Percentiles rank a stretch among this genome's conserved stretches.
phyloP scores from a whole-genome alignment of 2,797 vertebrate species.

The Poeciliopsis gracilis region DNA sequence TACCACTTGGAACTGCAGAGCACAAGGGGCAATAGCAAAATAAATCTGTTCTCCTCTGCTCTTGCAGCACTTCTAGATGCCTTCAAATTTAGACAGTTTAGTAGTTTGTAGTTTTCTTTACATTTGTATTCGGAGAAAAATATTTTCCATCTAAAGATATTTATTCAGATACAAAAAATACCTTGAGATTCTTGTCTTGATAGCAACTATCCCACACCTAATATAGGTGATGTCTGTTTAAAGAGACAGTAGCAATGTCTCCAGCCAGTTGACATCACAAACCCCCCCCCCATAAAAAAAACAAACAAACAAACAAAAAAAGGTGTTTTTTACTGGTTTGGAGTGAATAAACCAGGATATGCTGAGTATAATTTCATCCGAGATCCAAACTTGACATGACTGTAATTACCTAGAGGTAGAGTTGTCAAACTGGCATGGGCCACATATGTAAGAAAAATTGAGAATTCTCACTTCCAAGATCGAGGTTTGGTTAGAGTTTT shows the following conservation, averaged over 20 bases:
- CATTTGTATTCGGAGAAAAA: background rate
- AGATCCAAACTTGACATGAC: no score
- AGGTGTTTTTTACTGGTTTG: no score
- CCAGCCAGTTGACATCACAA: no score
- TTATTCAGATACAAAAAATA: background rate
- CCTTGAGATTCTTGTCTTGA: constrained; percentile 6
- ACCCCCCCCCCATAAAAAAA: no score
- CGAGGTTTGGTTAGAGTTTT: no score
- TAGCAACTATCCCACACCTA: background rate
- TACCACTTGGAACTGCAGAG: background rate
- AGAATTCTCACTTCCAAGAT: no score
- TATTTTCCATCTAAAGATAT: background rate
- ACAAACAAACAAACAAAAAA: no score
- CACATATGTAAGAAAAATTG: no score
- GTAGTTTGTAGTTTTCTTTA: background rate
- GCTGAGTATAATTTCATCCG: no score
- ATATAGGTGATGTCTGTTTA: background rate
- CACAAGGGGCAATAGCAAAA: background rate
- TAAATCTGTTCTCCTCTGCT: background rate
- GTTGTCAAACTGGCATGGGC: no score
- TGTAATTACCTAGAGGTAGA: no score
- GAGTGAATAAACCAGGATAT: no score
- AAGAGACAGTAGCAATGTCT: background rate
- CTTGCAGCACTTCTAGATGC: background rate
- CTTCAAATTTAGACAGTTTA: constrained; percentile 2